Base-by-base conservation (phyloP, 2,113 vertebrate genomes). In the Tetrax tetrax region DNA sequence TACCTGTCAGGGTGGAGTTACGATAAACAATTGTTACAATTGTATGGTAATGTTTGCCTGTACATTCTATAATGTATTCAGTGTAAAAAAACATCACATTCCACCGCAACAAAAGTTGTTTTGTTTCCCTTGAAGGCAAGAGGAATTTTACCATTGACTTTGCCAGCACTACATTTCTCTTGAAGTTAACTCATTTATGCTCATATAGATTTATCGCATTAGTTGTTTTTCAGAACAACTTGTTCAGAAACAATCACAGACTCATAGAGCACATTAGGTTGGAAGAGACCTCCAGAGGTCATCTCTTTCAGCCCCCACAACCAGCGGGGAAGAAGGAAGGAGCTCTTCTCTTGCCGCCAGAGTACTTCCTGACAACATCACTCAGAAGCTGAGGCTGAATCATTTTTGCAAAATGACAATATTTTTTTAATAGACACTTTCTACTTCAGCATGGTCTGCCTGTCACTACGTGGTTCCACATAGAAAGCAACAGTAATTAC, bases 1-100 rank as follows among this genome's bases (percentile, higher is more conserved):
- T 92, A 79, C 18, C 5, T 75, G 92, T 82, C 94, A 89, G 80
- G 86, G 86, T 69, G 72, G 80, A 93, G 72, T 68, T 93, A 64
- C 1, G 8, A 83, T 47, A 92, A 81, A 82, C 83, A 83, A 75
- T 61, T 60, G 35, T 64, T 92, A 66, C 31, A 61, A 74, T 56
- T 75, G 43, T 71, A 68, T 23, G 7, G 51, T n/a, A 75, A 71
- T 64, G 74, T 95, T 97, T 95, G 89, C 35, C 69, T 59, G 28
- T 63, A 77, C n/a, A 16, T 75, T 84, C 43, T 87, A 7, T 50
- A 82, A 82, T 4, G 5, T 33, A 71, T 87, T 79, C 69, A 53
- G 20, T 48, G 31, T 2, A 86, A 83, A 88, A 82, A 90, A 53
- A 25, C 1, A 38, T 51, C 59, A 38, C 63, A 29, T 86, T 77